Conservation (phyloP, 2,888 invertebrate genomes). For the Plagodis dolabraria region DNA sequence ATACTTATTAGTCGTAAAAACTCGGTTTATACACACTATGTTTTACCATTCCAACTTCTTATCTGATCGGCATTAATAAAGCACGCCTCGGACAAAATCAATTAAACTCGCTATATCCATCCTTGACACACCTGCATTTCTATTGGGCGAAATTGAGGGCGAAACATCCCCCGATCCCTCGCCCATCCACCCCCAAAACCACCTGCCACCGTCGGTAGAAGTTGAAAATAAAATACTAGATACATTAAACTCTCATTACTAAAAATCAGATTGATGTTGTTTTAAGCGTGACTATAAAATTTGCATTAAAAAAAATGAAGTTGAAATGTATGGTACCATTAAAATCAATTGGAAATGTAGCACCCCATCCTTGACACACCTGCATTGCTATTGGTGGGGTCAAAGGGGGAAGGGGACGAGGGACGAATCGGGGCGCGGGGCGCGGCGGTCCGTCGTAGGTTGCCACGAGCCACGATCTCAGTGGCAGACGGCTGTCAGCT, state of each 20-base stretch:
- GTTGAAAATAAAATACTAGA: too few species aligned
- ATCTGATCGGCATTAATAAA: background rate
- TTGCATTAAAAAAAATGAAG: background rate
- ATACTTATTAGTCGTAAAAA: too few species aligned
- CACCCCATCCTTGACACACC: conserved; percentile 39
- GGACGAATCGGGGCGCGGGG: background rate
- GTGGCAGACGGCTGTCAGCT: conserved; percentile 8
- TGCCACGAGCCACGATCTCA: background rate
- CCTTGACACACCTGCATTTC: conserved; percentile 36
- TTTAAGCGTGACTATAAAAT: background rate
- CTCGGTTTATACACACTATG: too few species aligned
- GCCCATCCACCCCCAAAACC: background rate
- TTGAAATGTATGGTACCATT: conserved; percentile 1
- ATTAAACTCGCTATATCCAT: conserved; percentile 18
- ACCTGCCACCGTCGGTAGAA: background rate
- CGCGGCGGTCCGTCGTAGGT: conserved; percentile 1
- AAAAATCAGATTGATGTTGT: background rate
- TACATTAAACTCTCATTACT: too few species aligned
- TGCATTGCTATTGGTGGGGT: conserved; percentile 32
- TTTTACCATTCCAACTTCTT: background rate
- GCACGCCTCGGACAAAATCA: conserved; percentile 4
- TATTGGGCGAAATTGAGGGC: conserved; percentile 10
- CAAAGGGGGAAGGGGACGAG: conserved; percentile 14
- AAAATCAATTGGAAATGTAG: conserved; percentile 24
- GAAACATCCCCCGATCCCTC: conserved; percentile 2